phyloP scores from a whole-genome alignment of 2,888 invertebrate genomes.

The Caenorhabditis japonica region DNA sequence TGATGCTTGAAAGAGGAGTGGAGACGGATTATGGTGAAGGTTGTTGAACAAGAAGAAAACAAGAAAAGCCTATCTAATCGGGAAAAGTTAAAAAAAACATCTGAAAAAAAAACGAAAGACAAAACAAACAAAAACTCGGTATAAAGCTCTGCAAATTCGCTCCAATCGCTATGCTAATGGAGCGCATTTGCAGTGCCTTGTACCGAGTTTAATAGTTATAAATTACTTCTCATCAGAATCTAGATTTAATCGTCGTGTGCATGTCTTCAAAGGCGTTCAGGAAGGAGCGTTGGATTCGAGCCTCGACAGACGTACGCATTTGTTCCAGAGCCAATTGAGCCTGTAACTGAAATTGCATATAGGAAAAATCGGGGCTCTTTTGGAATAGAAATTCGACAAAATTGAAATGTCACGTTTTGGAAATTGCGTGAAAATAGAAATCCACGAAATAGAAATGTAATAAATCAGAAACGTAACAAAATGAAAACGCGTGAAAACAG shows the following conservation, averaged over 20 bases:
- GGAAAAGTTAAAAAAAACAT: not conserved
- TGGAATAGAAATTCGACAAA: no score
- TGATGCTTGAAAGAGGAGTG: no score
- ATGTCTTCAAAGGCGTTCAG: conserved; percentile 44
- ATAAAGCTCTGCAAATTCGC: no score
- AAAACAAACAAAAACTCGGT: no score
- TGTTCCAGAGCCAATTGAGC: conserved; percentile 25
- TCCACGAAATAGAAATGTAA: no score
- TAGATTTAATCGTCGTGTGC: conserved; percentile 39
- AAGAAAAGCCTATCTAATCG: not conserved
- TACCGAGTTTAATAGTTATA: not conserved
- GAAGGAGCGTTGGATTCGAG: conserved; percentile 40
- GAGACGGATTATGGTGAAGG: no score
- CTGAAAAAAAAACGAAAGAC: no score
- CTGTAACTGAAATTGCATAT: conserved; percentile 10
- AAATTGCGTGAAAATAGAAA: not conserved
- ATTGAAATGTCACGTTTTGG: no score
- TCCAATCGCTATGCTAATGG: no score
- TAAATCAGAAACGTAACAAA: not conserved
- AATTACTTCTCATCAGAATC: conserved; percentile 38
- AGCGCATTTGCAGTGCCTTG: no score
- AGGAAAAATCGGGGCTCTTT: not conserved
- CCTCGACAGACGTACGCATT: conserved; percentile 26
- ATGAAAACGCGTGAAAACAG: not conserved
- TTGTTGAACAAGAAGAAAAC: not conserved